Percentiles rank a stretch among this genome's conserved stretches.
These are phyloP conservation scores for Anabas testudineus DNA, from an alignment of 2,797 vertebrate genomes.

Conservation along the genomic window DNA sequence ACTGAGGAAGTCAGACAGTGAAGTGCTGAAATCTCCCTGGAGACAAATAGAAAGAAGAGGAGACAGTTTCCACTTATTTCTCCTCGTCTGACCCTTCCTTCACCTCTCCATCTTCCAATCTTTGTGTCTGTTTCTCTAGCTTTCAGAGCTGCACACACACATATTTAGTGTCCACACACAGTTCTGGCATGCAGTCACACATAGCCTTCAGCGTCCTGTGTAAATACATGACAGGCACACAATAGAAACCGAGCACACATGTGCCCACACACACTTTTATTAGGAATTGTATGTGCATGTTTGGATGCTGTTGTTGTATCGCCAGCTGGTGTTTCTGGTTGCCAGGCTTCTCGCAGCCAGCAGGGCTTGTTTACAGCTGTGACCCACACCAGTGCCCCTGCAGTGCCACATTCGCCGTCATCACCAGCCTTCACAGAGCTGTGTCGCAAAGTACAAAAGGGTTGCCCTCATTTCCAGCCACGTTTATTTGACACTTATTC, in stretches of 20 bases:
- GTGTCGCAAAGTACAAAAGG: neutral
- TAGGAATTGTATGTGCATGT: slow-evolving; percentile 33
- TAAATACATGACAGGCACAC: slow-evolving; percentile 32
- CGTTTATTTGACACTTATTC: neutral
- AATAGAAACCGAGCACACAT: slow-evolving; percentile 28
- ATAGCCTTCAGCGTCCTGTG: slow-evolving; percentile 44
- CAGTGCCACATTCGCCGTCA: slow-evolving; percentile 15
- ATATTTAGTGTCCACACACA: slow-evolving; percentile 22
- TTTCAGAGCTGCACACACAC: slow-evolving; percentile 8
- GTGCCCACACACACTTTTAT: slow-evolving; percentile 27
- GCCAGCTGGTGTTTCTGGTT: slow-evolving; percentile 59
- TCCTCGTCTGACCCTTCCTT: slow-evolving; percentile 55
- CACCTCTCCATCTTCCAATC: slow-evolving; percentile 17
- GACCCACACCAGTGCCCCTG: slow-evolving; percentile 31
- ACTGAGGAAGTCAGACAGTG: slow-evolving; percentile 47
- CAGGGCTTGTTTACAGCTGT: slow-evolving; percentile 55
- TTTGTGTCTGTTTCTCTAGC: slow-evolving; percentile 5
- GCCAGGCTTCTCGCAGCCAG: slow-evolving; percentile 49
- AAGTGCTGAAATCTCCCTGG: slow-evolving; percentile 48
- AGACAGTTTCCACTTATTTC: slow-evolving; percentile 47
- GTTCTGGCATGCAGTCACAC: slow-evolving; percentile 33
- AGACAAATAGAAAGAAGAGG: slow-evolving; percentile 41
- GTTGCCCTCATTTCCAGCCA: neutral
- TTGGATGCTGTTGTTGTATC: slow-evolving; percentile 45
- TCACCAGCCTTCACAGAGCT: slow-evolving; percentile 24